A percentile compares a stretch with the other conserved stretches of the same genome.
Conservation (phyloP, 2,113 vertebrate genomes). For the Heterocephalus glaber region DNA sequence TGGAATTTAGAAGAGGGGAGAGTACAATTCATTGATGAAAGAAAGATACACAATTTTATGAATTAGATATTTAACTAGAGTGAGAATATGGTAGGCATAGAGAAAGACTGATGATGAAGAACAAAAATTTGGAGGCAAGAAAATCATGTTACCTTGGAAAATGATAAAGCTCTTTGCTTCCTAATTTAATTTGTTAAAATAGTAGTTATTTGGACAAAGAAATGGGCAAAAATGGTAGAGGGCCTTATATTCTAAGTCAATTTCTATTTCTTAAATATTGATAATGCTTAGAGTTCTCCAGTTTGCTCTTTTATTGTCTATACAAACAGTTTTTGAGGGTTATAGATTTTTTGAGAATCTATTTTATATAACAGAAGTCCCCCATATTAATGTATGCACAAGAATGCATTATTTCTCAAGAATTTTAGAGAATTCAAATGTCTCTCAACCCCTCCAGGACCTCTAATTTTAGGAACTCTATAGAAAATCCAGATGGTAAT, state of each 20-base stretch:
- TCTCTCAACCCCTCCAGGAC: too few species aligned
- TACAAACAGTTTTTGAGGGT: not conserved
- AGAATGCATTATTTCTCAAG: not conserved
- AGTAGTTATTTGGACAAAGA: not conserved
- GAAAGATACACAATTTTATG: not conserved
- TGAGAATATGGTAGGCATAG: not conserved
- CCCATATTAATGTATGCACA: not conserved
- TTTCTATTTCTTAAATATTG: not conserved
- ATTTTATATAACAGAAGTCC: not conserved
- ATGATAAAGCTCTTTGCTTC: not conserved
- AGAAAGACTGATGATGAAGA: not conserved
- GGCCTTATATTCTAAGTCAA: not conserved
- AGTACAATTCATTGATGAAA: not conserved
- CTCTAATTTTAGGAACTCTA: not conserved
- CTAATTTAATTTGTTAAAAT: not conserved
- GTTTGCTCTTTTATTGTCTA: not conserved
- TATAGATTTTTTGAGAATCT: not conserved
- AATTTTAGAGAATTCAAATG: not conserved
- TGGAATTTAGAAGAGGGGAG: not conserved
- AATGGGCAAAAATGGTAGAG: not conserved
- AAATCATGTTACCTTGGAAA: not conserved
- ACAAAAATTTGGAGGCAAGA: not conserved
- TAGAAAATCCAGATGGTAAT: not conserved
- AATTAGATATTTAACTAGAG: not conserved
- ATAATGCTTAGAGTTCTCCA: not conserved